phyloP scores from a whole-genome alignment of 2,797 vertebrate genomes.

The Pipistrellus kuhlii region DNA sequence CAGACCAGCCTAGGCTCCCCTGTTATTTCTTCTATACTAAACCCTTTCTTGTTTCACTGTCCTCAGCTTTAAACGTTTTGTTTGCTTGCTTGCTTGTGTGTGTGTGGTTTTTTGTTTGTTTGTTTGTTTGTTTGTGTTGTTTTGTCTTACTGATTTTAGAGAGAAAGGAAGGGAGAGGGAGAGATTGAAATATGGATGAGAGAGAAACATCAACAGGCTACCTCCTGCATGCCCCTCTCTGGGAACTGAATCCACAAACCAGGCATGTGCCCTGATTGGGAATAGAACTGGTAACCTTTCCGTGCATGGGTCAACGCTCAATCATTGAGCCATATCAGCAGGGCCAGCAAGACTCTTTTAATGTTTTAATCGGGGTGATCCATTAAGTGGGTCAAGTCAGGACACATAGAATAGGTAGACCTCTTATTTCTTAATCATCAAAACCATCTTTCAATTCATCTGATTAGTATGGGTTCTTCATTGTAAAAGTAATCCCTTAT shows the following conservation, averaged over 20 bases:
- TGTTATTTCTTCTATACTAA: neutral
- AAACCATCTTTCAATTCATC: conserved; percentile 3
- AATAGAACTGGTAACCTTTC: neutral
- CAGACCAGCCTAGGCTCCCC: no score
- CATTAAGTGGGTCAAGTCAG: neutral
- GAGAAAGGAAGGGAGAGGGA: neutral
- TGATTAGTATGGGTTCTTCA: conserved; percentile 43
- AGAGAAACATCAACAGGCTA: neutral
- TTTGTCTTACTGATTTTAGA: neutral
- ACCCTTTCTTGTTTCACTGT: neutral
- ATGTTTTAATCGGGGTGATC: neutral
- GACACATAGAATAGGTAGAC: neutral
- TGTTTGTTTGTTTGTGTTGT: neutral
- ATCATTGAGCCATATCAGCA: neutral
- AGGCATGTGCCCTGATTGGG: neutral
- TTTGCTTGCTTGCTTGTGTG: no score
- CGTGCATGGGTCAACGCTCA: neutral
- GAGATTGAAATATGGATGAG: neutral
- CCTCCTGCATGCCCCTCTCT: neutral
- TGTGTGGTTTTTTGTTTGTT: neutral
- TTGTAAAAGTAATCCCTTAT: conserved; percentile 68
- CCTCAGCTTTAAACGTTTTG: neutral
- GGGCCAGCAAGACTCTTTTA: neutral
- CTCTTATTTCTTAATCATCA: neutral
- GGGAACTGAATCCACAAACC: neutral